Base-by-base conservation (phyloP, 1,140 invertebrate species). In the Temnothorax nylanderi region DNA sequence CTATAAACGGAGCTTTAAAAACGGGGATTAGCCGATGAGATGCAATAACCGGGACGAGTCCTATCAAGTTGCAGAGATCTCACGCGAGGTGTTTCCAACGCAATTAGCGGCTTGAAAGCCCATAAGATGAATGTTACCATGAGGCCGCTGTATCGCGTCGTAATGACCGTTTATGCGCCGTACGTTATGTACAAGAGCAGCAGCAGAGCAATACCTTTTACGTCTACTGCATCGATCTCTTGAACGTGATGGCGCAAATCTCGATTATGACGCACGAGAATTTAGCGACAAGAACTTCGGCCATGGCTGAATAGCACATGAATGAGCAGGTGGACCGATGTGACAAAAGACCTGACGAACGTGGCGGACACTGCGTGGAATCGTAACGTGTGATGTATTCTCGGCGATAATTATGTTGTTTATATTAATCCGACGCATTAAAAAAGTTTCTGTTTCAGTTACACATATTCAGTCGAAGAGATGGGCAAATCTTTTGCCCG, bases 191-290 rank as follows among this genome's bases (percentile, higher is more conserved):
- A 97, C 85, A 95, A 96, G 58, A 94, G 95, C 0, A 95, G 96
- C 3, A 96, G 96, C 0, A 95, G 96, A 96, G 96, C 0, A 96
- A 96, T 88, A 96, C 96, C 49, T 99, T 97, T 92, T 97, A 97
- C 92, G 98, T 98, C 18, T 99, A 99, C 93, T 99, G 98, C 93
- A 98, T 99, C 71, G 98, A 99, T 94, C 95, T 99, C 1, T 96
- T 99, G 2, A 96, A 99, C 78, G 97, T 97, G 97, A 94, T 86
- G 44, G 44, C 21, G 60, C 93, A 98, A 98, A 97, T 97, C 41
- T 96, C 92, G 98, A 99, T 92, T 99, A 99, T 93, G 97, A 97
- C 87, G 97, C 99, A 74, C 96, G 96, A 44, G 95, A 98, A 86
- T 97, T 97, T 0, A 96, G 97, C 1, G 98, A 99, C 92, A 96